These are phyloP conservation scores for Melangyna quadrimaculata DNA, from an alignment of 2,888 invertebrate species.

Conservation along the genomic window DNA sequence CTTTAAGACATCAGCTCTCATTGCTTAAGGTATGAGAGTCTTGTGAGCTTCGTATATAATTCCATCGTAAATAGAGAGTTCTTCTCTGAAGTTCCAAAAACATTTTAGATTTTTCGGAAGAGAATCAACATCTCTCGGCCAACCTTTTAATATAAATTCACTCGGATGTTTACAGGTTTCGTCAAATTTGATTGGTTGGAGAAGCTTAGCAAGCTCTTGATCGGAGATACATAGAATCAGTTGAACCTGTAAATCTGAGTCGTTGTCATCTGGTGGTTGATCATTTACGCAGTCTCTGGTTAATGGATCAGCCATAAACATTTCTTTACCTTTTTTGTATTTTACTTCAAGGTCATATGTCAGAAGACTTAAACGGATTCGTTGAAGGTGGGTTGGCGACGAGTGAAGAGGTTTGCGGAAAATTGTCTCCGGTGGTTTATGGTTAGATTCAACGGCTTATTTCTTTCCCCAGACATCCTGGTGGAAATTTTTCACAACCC, in stretches of 20 bases:
- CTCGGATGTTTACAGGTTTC: conserved; percentile 23
- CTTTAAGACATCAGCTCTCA: conserved; percentile 12
- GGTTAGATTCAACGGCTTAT: no score
- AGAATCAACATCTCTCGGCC: conserved; percentile 1
- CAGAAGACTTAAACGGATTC: conserved; percentile 23
- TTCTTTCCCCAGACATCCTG: no score
- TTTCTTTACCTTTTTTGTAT: conserved; percentile 10
- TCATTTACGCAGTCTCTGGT: conserved; percentile 22
- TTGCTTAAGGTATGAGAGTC: conserved; percentile 18
- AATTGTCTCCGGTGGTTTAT: no score
- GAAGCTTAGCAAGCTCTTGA: not conserved
- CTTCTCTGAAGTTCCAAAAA: conserved; percentile 36
- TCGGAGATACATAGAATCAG: conserved; percentile 15
- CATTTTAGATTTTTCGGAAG: not conserved
- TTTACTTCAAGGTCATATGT: conserved; percentile 21
- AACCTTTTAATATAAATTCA: conserved; percentile 13
- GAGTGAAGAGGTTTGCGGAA: conserved; percentile 33
- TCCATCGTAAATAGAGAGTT: conserved; percentile 19
- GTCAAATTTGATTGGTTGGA: conserved; percentile 5
- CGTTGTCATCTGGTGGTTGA: not conserved
- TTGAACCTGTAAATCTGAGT: conserved; percentile 27
- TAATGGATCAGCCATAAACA: conserved; percentile 26
- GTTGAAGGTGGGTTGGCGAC: conserved; percentile 19
- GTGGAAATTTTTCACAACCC: no score
- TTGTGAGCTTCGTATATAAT: conserved; percentile 16